These are phyloP conservation scores for Cervus canadensis DNA, from an alignment of 2,113 vertebrate genomes.

Conservation along the genomic window DNA sequence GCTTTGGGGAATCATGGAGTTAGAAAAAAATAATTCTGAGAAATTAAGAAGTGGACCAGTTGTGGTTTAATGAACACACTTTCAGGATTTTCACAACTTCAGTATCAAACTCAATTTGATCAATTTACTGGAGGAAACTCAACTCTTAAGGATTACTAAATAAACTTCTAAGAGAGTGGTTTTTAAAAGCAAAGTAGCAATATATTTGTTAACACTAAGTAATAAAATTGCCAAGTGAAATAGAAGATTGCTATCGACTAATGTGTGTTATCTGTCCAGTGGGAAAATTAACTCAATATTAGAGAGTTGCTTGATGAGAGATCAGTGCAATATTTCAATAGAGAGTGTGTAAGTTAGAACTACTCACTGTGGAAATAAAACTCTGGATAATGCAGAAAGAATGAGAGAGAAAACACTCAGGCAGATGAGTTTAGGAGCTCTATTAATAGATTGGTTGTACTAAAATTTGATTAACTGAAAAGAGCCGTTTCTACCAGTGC, in stretches of 20 bases:
- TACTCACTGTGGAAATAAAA: background rate
- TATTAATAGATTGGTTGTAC: background rate
- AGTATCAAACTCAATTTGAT: background rate
- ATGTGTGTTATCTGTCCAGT: background rate
- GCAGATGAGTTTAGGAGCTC: background rate
- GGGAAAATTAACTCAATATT: background rate
- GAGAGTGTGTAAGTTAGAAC: background rate
- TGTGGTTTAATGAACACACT: background rate
- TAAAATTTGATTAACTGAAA: background rate
- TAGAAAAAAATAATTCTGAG: background rate
- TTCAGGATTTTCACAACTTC: background rate
- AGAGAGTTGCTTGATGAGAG: background rate
- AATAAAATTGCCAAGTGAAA: background rate
- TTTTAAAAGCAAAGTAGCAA: slow-evolving; percentile 3
- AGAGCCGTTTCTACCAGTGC: background rate
- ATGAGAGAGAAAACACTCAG: background rate
- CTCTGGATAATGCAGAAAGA: background rate
- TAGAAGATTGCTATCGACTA: background rate
- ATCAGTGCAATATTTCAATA: slow-evolving; percentile 12
- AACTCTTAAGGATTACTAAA: background rate
- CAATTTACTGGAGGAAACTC: background rate
- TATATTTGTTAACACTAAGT: slow-evolving; percentile 21
- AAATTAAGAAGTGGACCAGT: background rate
- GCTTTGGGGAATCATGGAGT: background rate
- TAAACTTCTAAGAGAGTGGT: background rate